Evolutionary conservation across 2,888 invertebrate species (phyloP).

Genomic region (Encarsia formosa): DNA sequence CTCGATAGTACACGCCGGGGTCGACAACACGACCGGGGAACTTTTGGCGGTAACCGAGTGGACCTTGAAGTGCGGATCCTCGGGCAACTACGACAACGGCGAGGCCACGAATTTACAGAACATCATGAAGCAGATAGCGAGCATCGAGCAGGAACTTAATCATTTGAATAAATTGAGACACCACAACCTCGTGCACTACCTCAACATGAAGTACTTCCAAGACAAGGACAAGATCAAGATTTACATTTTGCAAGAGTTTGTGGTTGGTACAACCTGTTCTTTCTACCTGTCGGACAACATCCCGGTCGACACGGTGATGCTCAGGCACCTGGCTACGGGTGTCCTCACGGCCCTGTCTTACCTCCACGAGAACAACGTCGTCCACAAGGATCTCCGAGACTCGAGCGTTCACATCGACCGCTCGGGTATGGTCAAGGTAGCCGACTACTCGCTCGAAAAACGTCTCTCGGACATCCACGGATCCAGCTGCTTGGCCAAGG

Average conservation of each 20-base stretch:
- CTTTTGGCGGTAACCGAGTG: slow-evolving; percentile 73
- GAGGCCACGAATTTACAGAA: slow-evolving; percentile 38
- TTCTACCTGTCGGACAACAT: slow-evolving; percentile 55
- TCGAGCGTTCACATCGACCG: slow-evolving; percentile 71
- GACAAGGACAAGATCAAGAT: slow-evolving; percentile 63
- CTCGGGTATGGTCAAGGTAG: slow-evolving; percentile 58
- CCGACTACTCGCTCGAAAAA: slow-evolving; percentile 69
- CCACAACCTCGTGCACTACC: slow-evolving; percentile 69
- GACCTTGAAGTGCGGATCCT: slow-evolving; percentile 54
- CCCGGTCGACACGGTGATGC: slow-evolving; percentile 55
- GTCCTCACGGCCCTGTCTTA: slow-evolving; percentile 72
- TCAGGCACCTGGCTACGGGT: slow-evolving; percentile 67
- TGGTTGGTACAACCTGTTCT: slow-evolving; percentile 52
- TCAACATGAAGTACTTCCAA: slow-evolving; percentile 64
- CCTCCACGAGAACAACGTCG: slow-evolving; percentile 75
- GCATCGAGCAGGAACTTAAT: slow-evolving; percentile 75
- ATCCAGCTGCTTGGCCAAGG: slow-evolving; percentile 41
- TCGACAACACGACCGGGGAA: slow-evolving; percentile 71
- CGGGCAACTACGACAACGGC: slow-evolving; percentile 19
- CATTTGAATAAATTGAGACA: slow-evolving; percentile 68
- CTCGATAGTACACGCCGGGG: slow-evolving; percentile 69
- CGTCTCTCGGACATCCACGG: slow-evolving; percentile 59
- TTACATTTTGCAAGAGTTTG: slow-evolving; percentile 67
- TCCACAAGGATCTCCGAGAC: slow-evolving; percentile 77
- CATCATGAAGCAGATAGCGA: slow-evolving; percentile 58